Conservation (phyloP, 2,888 invertebrate species). For the Rotaria socialis region DNA sequence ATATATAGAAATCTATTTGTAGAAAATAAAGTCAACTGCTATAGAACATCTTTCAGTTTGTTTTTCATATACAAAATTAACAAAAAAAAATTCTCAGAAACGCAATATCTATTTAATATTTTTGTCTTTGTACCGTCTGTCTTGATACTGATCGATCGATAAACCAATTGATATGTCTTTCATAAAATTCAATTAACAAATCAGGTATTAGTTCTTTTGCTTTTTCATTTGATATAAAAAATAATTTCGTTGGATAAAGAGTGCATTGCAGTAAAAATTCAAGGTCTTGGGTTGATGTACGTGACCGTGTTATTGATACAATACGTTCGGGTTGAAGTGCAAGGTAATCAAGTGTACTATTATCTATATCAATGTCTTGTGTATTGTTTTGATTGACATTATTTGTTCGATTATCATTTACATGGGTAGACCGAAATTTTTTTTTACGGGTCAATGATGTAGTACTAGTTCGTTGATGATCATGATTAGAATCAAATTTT, state of each 20-base stretch:
- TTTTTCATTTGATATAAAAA: neutral
- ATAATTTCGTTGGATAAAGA: neutral
- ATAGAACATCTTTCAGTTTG: neutral
- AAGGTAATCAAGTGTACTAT: neutral
- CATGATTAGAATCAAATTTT: neutral
- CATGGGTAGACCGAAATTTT: neutral
- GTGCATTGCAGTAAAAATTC: conserved; percentile 28
- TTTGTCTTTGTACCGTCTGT: neutral
- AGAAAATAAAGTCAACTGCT: neutral
- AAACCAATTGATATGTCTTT: conserved; percentile 33
- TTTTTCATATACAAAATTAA: neutral
- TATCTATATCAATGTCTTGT: neutral
- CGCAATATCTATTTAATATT: neutral
- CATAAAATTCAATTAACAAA: conserved; percentile 24
- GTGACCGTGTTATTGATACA: conserved; percentile 13
- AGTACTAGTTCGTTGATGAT: neutral
- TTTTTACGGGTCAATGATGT: neutral
- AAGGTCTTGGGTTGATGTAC: neutral
- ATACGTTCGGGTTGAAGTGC: neutral
- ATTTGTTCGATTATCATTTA: neutral
- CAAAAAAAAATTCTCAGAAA: neutral
- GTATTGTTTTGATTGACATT: neutral
- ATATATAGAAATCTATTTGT: too few relatives aligned
- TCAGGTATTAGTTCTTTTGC: conserved; percentile 16
- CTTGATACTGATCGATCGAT: neutral